phyloP scores from a whole-genome alignment of 2,888 invertebrate species.

The Artemia sinica region DNA sequence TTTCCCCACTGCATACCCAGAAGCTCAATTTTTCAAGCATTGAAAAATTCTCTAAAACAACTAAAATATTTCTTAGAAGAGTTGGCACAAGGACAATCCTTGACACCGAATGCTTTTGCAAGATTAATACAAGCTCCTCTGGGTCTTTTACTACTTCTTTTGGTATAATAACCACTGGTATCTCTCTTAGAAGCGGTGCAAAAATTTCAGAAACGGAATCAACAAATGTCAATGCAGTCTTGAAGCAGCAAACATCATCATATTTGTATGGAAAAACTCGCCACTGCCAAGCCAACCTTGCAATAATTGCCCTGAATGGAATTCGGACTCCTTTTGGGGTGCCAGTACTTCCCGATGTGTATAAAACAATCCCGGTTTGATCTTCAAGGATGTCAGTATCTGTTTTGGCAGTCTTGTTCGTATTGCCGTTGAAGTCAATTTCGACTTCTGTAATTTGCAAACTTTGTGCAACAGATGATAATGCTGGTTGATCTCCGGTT shows the following conservation, averaged over 20 bases:
- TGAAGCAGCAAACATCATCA: conserved; percentile 60
- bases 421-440: conserved; percentile 36
- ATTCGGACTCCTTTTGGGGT: conserved; percentile 73
- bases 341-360: conserved; percentile 78
- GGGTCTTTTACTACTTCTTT: conserved; percentile 57
- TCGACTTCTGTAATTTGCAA: conserved; percentile 20
- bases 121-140: conserved; percentile 46
- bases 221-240: conserved; percentile 77
- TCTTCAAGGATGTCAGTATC: conserved; percentile 22
- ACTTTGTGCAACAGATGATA: conserved; percentile 25
- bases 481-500: conserved; percentile 41
- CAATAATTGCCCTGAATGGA: conserved; percentile 54
- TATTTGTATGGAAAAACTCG: conserved; percentile 53
- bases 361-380: conserved; percentile 51
- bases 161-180: conserved; percentile 52
- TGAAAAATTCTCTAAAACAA: conserved; percentile 21
- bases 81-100: conserved; percentile 72
- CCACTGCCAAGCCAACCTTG: conserved; percentile 78
- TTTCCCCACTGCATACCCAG: conserved; percentile 78
- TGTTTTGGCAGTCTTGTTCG: neutral
- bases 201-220: conserved; percentile 76
- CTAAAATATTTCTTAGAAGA: conserved; percentile 52
- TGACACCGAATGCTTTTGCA: conserved; percentile 55
- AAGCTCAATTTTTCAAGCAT: conserved; percentile 43
- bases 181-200: conserved; percentile 57